Conservation (phyloP, 1,140 invertebrate genomes). For the Drosophila sechellia region DNA sequence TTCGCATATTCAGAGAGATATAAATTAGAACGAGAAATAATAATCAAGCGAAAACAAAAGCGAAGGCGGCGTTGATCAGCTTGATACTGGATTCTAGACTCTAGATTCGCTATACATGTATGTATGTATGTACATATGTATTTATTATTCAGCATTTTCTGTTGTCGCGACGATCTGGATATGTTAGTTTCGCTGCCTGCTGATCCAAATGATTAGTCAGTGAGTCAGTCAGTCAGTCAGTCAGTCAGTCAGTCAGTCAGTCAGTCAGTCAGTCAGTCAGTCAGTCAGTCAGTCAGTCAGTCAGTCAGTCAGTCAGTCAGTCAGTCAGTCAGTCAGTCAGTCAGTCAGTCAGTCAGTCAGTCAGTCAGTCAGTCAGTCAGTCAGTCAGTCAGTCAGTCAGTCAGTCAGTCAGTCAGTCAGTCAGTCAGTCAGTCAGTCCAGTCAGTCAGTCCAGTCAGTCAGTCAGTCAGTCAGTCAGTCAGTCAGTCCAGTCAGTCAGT, state of each 20-base stretch:
- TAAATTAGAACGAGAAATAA: constrained; percentile 37
- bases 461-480: too few species aligned
- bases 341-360: background rate
- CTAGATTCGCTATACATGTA: constrained; percentile 2
- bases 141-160: constrained; percentile 10
- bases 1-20: background rate
- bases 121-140: background rate
- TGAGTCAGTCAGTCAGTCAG: too few species aligned
- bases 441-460: too few species aligned
- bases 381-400: too few species aligned
- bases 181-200: constrained; percentile 1
- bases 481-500: constrained; percentile 1
- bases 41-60: constrained; percentile 18
- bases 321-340: too few species aligned
- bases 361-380: too few species aligned
- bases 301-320: too few species aligned
- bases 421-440: too few species aligned
- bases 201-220: constrained; percentile 38
- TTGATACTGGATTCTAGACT: background rate
- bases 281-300: too few species aligned
- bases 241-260: too few species aligned
- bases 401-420: background rate
- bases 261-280: too few species aligned
- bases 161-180: background rate
- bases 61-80: constrained; percentile 14